These are phyloP conservation scores for Drosophila arawakana DNA, from an alignment of 1,140 invertebrate species.

Conservation along the genomic window DNA sequence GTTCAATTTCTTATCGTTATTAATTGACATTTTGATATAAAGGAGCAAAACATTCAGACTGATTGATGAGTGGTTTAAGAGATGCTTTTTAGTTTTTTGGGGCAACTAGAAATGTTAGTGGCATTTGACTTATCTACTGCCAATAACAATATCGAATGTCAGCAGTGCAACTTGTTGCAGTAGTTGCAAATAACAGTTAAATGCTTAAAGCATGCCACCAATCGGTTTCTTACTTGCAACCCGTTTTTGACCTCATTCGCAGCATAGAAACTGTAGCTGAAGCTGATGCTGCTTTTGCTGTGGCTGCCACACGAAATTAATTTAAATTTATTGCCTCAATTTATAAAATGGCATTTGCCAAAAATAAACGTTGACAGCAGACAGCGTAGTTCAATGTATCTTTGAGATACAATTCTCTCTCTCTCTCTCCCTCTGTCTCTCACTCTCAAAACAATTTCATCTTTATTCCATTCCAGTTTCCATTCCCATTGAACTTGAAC, in stretches of 20 bases:
- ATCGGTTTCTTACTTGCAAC: constrained; percentile 5
- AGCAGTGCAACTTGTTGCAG: constrained; percentile 7
- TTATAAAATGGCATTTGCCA: constrained; percentile 72
- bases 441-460: not conserved
- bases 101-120: not conserved
- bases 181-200: constrained; percentile 14
- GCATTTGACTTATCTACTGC: constrained; percentile 28
- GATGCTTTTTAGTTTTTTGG: not conserved
- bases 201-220: constrained; percentile 3
- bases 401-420: constrained; percentile 52
- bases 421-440: not conserved
- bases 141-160: not conserved
- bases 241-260: constrained; percentile 25
- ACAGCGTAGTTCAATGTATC: constrained; percentile 55
- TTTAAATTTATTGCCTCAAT: constrained; percentile 80
- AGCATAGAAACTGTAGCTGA: constrained; percentile 11
- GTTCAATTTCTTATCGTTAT: constrained; percentile 8
- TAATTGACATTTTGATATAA: constrained; percentile 5
- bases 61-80: constrained; percentile 34
- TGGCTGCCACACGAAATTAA: constrained; percentile 57
- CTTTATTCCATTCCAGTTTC: not conserved
- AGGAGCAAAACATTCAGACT: not conserved
- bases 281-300: not conserved
- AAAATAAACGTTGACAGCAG: constrained; percentile 70
- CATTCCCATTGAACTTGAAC: constrained; percentile 71